Conservation (phyloP, 2,888 invertebrate species). For the Eristalinus sepulchralis region DNA sequence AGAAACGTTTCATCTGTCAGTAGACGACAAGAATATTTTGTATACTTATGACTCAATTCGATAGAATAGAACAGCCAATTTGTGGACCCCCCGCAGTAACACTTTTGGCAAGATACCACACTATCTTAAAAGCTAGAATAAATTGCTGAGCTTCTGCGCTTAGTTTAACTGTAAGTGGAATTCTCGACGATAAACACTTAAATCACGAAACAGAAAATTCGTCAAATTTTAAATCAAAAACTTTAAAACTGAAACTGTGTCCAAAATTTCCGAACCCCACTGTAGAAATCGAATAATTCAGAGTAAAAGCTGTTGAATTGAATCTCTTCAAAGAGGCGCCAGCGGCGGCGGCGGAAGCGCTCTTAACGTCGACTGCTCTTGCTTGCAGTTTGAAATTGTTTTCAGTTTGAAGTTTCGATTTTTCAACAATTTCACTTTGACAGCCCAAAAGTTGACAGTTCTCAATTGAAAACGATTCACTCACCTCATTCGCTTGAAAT, state of each 20-base stretch:
- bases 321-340: constrained; percentile 62
- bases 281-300: constrained; percentile 32
- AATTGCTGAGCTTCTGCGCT: too few species aligned
- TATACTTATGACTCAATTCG: too few species aligned
- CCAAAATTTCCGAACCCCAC: constrained; percentile 5
- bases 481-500: background rate
- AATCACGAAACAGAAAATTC: background rate
- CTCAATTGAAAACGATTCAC: background rate
- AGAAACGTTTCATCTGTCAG: too few species aligned
- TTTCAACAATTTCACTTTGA: constrained; percentile 55
- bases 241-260: background rate
- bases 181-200: background rate
- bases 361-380: constrained; percentile 43
- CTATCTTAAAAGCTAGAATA: too few species aligned
- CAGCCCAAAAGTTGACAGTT: constrained; percentile 23
- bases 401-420: constrained; percentile 59
- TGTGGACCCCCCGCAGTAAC: too few species aligned
- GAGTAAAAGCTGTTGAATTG: constrained; percentile 50
- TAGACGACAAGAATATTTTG: too few species aligned
- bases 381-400: background rate
- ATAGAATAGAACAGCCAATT: too few species aligned
- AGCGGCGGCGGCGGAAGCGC: background rate
- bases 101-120: too few species aligned
- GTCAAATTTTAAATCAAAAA: background rate
- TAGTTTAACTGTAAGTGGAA: too few species aligned